phyloP scores from a whole-genome alignment of 2,113 vertebrate species.

The Vidua chalybeata region DNA sequence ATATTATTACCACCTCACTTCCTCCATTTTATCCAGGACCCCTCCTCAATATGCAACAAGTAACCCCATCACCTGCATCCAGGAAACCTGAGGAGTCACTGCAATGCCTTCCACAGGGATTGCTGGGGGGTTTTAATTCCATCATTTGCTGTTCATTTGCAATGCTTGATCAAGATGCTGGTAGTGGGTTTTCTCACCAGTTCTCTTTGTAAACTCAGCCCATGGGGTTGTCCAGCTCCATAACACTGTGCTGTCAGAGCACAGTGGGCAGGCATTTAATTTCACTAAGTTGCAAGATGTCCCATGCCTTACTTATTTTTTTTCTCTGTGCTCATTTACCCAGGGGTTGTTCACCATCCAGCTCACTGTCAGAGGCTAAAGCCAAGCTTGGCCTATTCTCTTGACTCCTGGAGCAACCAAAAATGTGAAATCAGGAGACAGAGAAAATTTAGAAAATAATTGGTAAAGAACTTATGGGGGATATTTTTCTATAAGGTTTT shows the following conservation, averaged over 20 bases:
- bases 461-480: not conserved
- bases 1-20: not conserved
- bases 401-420: not conserved
- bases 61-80: not conserved
- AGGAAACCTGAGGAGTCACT: not conserved
- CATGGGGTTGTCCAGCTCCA: not conserved
- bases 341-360: not conserved
- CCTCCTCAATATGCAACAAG: not conserved
- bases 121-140: not conserved
- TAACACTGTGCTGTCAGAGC: not conserved
- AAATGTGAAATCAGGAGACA: not conserved
- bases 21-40: not conserved
- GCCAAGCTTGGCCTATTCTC: not conserved
- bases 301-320: not conserved
- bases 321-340: not conserved
- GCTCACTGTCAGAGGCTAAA: conserved; percentile 11
- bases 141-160: not conserved
- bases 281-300: not conserved
- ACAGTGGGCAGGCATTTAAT: not conserved
- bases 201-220: not conserved
- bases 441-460: not conserved
- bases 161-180: not conserved
- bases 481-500: not conserved
- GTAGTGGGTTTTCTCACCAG: not conserved
- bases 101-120: not conserved